These are phyloP conservation scores for Lagenorhynchus albirostris DNA, from an alignment of 2,113 vertebrate genomes.

Conservation along the genomic window DNA sequence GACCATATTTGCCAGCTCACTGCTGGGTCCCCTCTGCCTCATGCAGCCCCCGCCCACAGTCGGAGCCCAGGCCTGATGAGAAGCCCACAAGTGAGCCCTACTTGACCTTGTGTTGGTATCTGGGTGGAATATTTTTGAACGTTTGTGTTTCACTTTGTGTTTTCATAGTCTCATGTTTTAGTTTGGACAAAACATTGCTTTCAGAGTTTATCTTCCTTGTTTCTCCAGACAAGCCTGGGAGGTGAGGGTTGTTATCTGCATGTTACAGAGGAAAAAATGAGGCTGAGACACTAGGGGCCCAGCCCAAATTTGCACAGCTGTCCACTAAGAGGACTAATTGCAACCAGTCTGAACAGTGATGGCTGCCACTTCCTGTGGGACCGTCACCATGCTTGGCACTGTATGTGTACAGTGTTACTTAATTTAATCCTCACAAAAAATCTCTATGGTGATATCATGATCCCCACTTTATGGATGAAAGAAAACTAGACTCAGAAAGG, in stretches of 20 bases:
- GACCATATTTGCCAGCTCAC: background rate
- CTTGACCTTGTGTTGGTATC: background rate
- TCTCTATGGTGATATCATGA: background rate
- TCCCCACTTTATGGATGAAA: background rate
- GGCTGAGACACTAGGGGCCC: background rate
- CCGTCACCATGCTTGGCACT: background rate
- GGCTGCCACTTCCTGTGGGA: accelerated
- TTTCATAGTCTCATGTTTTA: background rate
- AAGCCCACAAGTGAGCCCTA: background rate
- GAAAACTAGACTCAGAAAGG: background rate
- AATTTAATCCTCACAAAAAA: background rate
- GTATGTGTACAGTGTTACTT: background rate
- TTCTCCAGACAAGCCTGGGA: background rate
- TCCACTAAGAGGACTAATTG: background rate
- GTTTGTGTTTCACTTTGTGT: background rate
- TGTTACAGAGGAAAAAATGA: background rate
- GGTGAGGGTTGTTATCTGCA: background rate
- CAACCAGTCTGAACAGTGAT: background rate
- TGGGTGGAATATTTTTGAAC: background rate
- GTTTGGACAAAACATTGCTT: background rate
- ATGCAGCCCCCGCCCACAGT: background rate
- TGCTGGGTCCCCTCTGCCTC: background rate
- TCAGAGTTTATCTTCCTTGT: background rate
- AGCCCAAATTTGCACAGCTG: background rate
- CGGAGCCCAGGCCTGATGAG: background rate